Percentiles rank a stretch among this genome's conserved stretches.
Conservation (phyloP, 2,888 invertebrate genomes). For the Molorchus minor region DNA sequence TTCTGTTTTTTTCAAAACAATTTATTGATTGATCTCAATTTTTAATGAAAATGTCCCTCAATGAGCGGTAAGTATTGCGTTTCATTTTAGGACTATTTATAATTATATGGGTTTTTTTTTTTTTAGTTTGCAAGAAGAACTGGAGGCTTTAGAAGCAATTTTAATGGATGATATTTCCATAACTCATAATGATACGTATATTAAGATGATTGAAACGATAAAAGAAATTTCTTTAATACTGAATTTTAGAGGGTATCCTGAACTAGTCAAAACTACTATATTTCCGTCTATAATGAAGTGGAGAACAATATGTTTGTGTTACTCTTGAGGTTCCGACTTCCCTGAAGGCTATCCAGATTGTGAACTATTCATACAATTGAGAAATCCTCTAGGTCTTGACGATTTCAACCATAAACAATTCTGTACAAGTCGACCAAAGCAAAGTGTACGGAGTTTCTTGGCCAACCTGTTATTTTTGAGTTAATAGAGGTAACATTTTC, state of each 20-base stretch:
- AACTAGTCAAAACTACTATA: slow-evolving; percentile 78
- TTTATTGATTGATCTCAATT: slow-evolving; percentile 37
- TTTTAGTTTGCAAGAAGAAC: slow-evolving; percentile 79
- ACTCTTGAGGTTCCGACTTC: slow-evolving; percentile 81
- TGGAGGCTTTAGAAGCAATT: slow-evolving; percentile 87
- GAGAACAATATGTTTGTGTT: slow-evolving; percentile 87
- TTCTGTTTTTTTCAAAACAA: slow-evolving; percentile 29
- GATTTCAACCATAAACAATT: slow-evolving; percentile 74
- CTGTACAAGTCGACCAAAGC: slow-evolving; percentile 69
- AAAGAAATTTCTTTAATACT: slow-evolving; percentile 11
- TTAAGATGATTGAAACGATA: no score
- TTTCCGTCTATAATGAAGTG: slow-evolving; percentile 86
- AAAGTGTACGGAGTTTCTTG: slow-evolving; percentile 75
- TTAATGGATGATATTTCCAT: slow-evolving; percentile 80
- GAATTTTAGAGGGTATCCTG: slow-evolving; percentile 68
- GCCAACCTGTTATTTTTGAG: slow-evolving; percentile 87
- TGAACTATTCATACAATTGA: slow-evolving; percentile 76
- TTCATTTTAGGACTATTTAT: slow-evolving; percentile 23
- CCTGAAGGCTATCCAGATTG: slow-evolving; percentile 79
- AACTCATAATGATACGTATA: slow-evolving; percentile 61
- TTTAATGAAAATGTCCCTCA: slow-evolving; percentile 42
- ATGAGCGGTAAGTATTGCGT: slow-evolving; percentile 39
- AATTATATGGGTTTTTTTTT: slow-evolving; percentile 11
- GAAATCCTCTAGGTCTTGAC: slow-evolving; percentile 85
- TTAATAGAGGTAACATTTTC: slow-evolving; percentile 77